Conservation (phyloP, 1,140 invertebrate species). For the Zaprionus ghesquierei region DNA sequence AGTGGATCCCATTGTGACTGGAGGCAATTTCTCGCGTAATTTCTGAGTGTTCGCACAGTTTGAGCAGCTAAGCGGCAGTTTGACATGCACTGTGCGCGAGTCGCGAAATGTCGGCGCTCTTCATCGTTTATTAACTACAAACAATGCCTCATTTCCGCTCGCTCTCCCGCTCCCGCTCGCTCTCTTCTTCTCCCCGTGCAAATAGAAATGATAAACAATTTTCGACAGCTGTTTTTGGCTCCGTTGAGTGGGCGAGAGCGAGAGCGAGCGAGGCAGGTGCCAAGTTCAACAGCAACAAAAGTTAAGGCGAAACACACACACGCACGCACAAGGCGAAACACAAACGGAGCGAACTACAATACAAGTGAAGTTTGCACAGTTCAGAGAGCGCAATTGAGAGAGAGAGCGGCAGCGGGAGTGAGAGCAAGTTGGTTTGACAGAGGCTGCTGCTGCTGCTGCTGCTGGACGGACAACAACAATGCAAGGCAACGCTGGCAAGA, state of each 20-base stretch:
- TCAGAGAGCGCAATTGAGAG: neutral
- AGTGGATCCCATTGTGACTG: slow-evolving; percentile 3
- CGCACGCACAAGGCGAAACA: neutral
- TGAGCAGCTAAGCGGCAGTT: neutral
- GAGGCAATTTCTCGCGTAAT: neutral
- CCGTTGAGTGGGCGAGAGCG: slow-evolving; percentile 12
- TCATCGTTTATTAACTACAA: neutral
- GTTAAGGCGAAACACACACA: slow-evolving; percentile 5
- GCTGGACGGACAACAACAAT: slow-evolving; percentile 16
- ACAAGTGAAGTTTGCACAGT: neutral
- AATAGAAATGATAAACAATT: slow-evolving; percentile 52
- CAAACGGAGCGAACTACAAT: neutral
- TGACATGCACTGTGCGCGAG: neutral
- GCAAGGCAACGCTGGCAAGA: slow-evolving; percentile 21
- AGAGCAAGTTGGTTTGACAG: neutral
- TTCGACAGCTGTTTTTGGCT: slow-evolving; percentile 57
- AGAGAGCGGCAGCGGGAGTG: neutral
- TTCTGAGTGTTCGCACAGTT: slow-evolving; percentile 1
- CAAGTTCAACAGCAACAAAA: slow-evolving; percentile 25
- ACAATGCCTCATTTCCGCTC: neutral
- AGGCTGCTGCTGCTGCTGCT: neutral
- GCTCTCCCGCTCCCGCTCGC: neutral
- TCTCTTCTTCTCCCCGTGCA: slow-evolving; percentile 1
- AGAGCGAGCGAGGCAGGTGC: slow-evolving; percentile 42
- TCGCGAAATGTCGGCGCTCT: neutral